phyloP scores from a whole-genome alignment of 1,140 invertebrate species.

The Whitmania pigra region DNA sequence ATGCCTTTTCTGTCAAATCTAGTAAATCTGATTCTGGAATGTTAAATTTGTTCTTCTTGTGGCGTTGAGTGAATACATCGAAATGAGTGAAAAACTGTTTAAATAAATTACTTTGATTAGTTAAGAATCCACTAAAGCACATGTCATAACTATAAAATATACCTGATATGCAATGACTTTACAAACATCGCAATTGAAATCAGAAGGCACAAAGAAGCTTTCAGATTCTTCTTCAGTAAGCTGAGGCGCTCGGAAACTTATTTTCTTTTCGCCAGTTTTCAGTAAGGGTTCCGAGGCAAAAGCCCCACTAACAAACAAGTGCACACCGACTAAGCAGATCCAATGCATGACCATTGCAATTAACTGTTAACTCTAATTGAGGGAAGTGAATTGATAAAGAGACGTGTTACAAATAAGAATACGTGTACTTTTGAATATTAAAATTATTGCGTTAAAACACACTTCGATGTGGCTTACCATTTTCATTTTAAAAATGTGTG shows the following conservation, averaged over 20 bases:
- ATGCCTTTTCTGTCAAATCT: conserved; percentile 19
- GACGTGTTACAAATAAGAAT: too few relatives aligned
- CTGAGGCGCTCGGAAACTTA: conserved; percentile 28
- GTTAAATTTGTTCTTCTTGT: conserved; percentile 21
- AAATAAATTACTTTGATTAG: neutral
- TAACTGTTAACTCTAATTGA: too few relatives aligned
- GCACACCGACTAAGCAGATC: neutral
- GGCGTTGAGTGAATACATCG: conserved; percentile 17
- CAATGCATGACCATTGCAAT: too few relatives aligned
- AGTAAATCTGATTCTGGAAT: conserved; percentile 31
- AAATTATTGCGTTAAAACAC: too few relatives aligned
- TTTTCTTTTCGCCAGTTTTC: neutral
- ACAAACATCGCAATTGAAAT: conserved; percentile 39
- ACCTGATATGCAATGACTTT: conserved; percentile 33
- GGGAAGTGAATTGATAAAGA: too few relatives aligned
- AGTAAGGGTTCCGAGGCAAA: neutral
- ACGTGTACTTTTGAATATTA: too few relatives aligned
- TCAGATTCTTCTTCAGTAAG: conserved; percentile 36
- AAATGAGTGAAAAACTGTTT: conserved; percentile 23
- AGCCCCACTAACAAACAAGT: neutral
- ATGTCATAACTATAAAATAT: conserved; percentile 7
- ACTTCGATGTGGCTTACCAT: too few relatives aligned
- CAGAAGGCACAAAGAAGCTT: conserved; percentile 33
- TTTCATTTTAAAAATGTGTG: too few relatives aligned
- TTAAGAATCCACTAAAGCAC: neutral